Evolutionary conservation across 2,113 vertebrate species (phyloP).

Genomic region (Mus pahari): DNA sequence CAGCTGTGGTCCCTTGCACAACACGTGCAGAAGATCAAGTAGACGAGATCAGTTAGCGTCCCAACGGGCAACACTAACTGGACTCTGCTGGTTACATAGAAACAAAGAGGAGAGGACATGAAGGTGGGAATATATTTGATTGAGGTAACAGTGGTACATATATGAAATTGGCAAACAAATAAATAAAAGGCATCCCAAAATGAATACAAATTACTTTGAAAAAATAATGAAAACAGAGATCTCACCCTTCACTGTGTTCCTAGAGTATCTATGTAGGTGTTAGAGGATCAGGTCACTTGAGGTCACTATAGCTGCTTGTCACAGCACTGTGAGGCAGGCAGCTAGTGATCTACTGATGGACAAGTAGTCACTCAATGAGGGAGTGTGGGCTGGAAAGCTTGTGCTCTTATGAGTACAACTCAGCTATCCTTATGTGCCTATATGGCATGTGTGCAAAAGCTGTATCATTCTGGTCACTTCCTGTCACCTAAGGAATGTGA

Average conservation of each 20-base stretch:
- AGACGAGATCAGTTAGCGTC: not conserved
- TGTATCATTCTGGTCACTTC: not conserved
- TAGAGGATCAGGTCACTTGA: not conserved
- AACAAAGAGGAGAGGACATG: not conserved
- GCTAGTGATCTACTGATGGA: not conserved
- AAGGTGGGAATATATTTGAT: not conserved
- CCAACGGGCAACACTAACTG: not conserved
- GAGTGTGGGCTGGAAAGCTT: not conserved
- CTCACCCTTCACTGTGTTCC: not conserved
- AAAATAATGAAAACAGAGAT: not conserved
- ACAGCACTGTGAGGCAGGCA: not conserved
- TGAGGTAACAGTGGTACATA: not conserved
- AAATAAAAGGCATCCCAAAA: not conserved
- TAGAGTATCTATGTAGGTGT: not conserved
- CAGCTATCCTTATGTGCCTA: not conserved
- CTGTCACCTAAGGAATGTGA: accelerated
- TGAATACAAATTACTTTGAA: not conserved
- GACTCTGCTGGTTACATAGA: not conserved
- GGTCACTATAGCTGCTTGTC: not conserved
- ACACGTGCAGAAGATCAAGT: not conserved
- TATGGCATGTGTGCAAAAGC: not conserved
- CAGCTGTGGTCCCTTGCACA: not conserved
- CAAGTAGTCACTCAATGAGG: not conserved
- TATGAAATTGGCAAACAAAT: not conserved
- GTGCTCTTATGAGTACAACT: not conserved